Percentiles rank a stretch among this genome's conserved stretches.
Conservation (phyloP, 2,797 vertebrate genomes). For the Danio albolineatus region DNA sequence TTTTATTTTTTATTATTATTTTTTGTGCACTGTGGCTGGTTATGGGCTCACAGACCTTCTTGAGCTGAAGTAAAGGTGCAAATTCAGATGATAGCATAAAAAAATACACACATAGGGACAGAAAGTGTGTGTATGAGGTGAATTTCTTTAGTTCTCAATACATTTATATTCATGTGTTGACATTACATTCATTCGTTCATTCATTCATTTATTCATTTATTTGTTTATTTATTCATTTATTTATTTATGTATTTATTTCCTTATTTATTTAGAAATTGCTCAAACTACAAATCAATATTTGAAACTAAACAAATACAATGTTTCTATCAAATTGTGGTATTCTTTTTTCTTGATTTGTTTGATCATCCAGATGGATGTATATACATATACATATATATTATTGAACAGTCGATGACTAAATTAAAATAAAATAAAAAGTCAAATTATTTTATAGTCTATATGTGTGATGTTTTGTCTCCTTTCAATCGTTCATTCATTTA, state of each 20-base stretch:
- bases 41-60: slow-evolving; percentile 49
- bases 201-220: too few species aligned
- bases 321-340: neutral
- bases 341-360: neutral
- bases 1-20: slow-evolving; percentile 62
- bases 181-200: too few species aligned
- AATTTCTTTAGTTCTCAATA: neutral
- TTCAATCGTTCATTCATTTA: too few species aligned
- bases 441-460: too few species aligned
- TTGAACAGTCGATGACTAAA: neutral
- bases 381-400: too few species aligned
- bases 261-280: too few species aligned
- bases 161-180: too few species aligned
- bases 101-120: neutral
- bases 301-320: neutral
- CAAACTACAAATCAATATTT: neutral
- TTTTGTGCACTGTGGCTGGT: slow-evolving; percentile 63
- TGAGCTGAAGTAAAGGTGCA: slow-evolving; percentile 39
- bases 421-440: neutral
- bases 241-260: too few species aligned
- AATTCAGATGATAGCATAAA: neutral
- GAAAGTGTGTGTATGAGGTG: neutral
- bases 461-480: too few species aligned
- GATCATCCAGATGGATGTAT: too few species aligned
- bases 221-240: too few species aligned